These are phyloP conservation scores for Eonycteris spelaea DNA, from an alignment of 2,113 vertebrate genomes.

Conservation along the genomic window DNA sequence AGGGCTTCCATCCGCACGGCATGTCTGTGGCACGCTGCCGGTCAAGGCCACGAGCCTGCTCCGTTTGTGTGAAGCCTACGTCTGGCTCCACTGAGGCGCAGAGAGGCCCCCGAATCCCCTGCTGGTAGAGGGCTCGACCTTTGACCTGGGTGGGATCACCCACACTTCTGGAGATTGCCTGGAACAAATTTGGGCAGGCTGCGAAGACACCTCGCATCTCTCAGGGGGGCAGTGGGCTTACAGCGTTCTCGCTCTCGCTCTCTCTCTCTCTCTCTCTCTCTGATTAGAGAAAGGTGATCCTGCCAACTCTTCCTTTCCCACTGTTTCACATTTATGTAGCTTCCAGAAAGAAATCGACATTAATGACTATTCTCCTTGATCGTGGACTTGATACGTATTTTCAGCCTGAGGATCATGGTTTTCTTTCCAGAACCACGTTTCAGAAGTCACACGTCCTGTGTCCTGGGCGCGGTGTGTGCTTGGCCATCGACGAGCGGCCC, in stretches of 20 bases:
- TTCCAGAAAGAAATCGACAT: not conserved
- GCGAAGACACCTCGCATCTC: not conserved
- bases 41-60: not conserved
- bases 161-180: not conserved
- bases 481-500: not conserved
- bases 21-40: accelerated
- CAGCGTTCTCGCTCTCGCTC: not conserved
- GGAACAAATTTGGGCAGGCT: too few species aligned
- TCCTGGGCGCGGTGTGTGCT: not conserved
- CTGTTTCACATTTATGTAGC: not conserved
- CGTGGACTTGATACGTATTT: not conserved
- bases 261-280: not conserved
- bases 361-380: not conserved
- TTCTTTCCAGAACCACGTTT: too few species aligned
- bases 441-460: accelerated
- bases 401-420: not conserved
- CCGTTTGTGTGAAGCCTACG: accelerated
- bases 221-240: not conserved
- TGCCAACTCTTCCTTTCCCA: not conserved
- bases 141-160: too few species aligned
- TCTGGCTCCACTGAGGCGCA: accelerated
- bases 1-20: not conserved
- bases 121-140: accelerated
- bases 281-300: too few species aligned
- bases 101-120: not conserved